Base-by-base conservation (phyloP, 2,113 vertebrate species). In the Eptesicus fuscus region DNA sequence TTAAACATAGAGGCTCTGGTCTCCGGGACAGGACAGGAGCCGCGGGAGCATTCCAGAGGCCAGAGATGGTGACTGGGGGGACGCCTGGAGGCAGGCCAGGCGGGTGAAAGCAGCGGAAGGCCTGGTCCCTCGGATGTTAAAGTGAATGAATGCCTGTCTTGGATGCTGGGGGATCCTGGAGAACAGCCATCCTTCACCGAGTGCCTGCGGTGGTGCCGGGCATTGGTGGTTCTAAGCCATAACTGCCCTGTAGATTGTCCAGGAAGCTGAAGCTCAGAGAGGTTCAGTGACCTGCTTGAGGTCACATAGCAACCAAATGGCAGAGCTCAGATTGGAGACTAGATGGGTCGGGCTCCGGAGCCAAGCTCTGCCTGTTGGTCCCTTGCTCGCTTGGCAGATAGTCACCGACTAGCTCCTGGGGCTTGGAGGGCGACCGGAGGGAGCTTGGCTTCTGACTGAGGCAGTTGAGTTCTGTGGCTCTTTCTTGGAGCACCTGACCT, bases 241-340 rank as follows among this genome's bases (percentile, higher is more conserved):
- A 88, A 83, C 77, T 69, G 35, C 59, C 79, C 28, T 70, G 0
- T 78, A 25, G 51, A 49, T 85, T 77, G 63, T 82, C 84, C 91
- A 94, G 77, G 88, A 89, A 85, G 76, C 56, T 44, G 53, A 93
- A 90, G 53, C 77, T 56, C 90, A 93, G 95, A 94, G 82, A 96
- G 63, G 83, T 83, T 91, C 85, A 93, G 80, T 25, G 92, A 96
- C 83, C 79, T 89, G 74, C n/a, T 14, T 59, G 79, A 94, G n/a
- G 35, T 83, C 74, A 96, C 83, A 85, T 35, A 94, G 89, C 59
- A 44, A 88, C 67, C 83, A 47, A 47, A 42, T 40, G 76, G 63
- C 69, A 83, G 61, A 78, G 53, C 80, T 78, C 18, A 85, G 84
- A 63, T 42, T 93, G 44, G 32, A 87, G 25, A 65, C 63, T 7